These are phyloP conservation scores for Druceiella hillmani DNA, from an alignment of 2,888 invertebrate species.

Conservation along the genomic window DNA sequence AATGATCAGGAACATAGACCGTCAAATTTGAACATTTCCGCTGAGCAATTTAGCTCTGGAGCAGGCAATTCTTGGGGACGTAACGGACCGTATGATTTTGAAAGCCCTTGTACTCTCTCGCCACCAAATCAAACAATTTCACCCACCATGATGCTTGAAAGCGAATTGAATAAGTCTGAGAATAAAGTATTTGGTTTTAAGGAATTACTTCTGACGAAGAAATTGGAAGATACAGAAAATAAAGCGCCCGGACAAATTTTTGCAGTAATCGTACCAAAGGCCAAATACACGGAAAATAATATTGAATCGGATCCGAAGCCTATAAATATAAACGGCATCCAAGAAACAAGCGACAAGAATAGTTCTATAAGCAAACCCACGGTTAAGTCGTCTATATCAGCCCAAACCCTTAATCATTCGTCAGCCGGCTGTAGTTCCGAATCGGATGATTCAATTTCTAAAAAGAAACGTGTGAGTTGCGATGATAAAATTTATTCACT, in stretches of 20 bases:
- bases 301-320: neutral
- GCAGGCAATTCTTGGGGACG: too few species aligned
- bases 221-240: conserved; percentile 28
- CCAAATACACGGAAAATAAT: conserved; percentile 29
- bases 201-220: conserved; percentile 33
- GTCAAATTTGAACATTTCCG: conserved; percentile 33
- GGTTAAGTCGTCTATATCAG: conserved; percentile 35
- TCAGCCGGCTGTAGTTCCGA: conserved; percentile 32
- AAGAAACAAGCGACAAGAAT: conserved; percentile 37
- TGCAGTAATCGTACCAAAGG: conserved; percentile 47
- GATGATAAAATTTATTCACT: conserved; percentile 37
- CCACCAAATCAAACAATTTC: conserved; percentile 47
- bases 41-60: too few species aligned
- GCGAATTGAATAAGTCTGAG: conserved; percentile 31
- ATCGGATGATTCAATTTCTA: conserved; percentile 41
- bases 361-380: too few species aligned
- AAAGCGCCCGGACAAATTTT: conserved; percentile 38
- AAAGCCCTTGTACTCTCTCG: conserved; percentile 41
- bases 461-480: conserved; percentile 44
- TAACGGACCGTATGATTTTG: conserved; percentile 32
- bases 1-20: conserved; percentile 29
- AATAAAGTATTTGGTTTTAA: conserved; percentile 46
- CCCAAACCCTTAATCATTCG: conserved; percentile 38
- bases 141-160: conserved; percentile 42
- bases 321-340: conserved; percentile 29